A percentile compares a stretch with the other conserved stretches of the same genome.
Evolutionary conservation across 1,140 invertebrate species (phyloP).

Genomic region (Bombus pyrosoma): DNA sequence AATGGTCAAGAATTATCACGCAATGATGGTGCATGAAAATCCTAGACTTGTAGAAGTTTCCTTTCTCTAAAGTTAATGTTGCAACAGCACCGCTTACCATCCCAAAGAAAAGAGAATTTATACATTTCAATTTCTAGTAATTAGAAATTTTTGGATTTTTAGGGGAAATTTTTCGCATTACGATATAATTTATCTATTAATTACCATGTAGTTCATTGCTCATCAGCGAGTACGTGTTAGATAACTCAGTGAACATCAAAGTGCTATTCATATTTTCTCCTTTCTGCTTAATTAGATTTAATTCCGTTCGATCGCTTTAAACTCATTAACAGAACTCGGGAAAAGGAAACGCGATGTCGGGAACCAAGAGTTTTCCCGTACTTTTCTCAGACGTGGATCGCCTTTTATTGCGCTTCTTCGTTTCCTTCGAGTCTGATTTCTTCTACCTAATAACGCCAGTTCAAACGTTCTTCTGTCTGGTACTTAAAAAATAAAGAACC

Average conservation of each 20-base stretch:
- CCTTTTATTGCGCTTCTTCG: not conserved
- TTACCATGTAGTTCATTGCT: not conserved
- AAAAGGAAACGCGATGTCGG: not conserved
- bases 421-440: constrained; percentile 3
- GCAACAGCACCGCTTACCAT: no score
- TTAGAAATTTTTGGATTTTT: not conserved
- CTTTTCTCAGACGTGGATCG: not conserved
- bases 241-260: constrained; percentile 7
- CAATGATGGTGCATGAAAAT: no score
- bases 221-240: not conserved
- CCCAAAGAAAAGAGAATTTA: not conserved
- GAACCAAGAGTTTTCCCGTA: not conserved
- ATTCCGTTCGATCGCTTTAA: constrained; percentile 18
- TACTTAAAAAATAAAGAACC: not conserved
- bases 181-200: not conserved
- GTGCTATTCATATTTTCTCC: constrained; percentile 19
- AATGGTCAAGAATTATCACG: no score
- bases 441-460: not conserved
- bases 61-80: no score
- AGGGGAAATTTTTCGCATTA: not conserved
- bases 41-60: no score
- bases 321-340: constrained; percentile 24
- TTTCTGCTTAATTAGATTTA: constrained; percentile 12
- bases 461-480: not conserved
- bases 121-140: no score